These are phyloP conservation scores for Agapostemon virescens DNA, from an alignment of 2,888 invertebrate species.

Conservation along the genomic window DNA sequence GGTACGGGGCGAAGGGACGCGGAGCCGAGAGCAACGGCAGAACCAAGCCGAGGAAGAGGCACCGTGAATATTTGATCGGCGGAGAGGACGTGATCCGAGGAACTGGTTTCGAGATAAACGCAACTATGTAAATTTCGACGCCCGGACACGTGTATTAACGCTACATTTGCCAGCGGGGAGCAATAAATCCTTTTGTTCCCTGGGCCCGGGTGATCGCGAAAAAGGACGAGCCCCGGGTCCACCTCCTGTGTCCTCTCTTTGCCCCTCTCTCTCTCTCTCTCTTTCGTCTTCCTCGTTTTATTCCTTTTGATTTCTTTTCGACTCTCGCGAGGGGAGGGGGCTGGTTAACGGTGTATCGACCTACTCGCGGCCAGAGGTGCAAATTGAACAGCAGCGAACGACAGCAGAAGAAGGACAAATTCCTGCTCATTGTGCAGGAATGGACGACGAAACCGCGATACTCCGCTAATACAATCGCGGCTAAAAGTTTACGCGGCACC, in stretches of 20 bases:
- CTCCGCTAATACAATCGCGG: neutral
- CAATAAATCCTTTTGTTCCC: constrained; percentile 71
- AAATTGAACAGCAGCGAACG: constrained; percentile 45
- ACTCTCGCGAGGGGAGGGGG: constrained; percentile 52
- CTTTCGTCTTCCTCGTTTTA: constrained; percentile 66
- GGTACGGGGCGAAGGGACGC: neutral
- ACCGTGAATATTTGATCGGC: constrained; percentile 35
- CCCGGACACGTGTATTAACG: constrained; percentile 61
- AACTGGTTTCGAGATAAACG: constrained; percentile 61
- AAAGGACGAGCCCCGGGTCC: constrained; percentile 65
- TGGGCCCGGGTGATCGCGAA: constrained; percentile 56
- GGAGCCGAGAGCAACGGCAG: neutral
- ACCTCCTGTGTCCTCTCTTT: constrained; percentile 64
- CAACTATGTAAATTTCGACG: constrained; percentile 65
- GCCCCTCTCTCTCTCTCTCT: neutral
- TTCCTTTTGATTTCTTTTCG: constrained; percentile 67
- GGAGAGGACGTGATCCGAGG: constrained; percentile 39
- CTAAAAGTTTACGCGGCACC: constrained; percentile 3
- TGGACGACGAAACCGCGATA: neutral
- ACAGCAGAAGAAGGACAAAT: constrained; percentile 21
- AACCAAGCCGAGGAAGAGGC: neutral
- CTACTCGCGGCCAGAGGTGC: constrained; percentile 71
- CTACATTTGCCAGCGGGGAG: constrained; percentile 64
- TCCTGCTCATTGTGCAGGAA: constrained; percentile 12
- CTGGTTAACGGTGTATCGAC: constrained; percentile 76